Evolutionary conservation across 1,140 invertebrate species (phyloP), one percentile per base, ranked within the genome.

Genomic region (Cepaea nemoralis): DNA sequence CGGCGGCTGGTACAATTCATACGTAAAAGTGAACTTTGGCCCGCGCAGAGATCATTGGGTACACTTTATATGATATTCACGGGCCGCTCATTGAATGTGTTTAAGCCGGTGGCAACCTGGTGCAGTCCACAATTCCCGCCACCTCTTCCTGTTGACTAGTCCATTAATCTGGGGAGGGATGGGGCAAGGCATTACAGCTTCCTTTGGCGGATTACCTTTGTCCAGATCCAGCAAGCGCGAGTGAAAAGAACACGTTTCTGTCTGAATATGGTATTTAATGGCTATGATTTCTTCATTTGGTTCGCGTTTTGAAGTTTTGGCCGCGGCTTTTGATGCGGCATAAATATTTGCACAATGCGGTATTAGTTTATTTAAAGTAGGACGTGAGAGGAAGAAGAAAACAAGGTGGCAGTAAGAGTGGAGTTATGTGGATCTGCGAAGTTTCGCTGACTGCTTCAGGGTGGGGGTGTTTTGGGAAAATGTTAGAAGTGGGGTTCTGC

Each of bases 171-270:
- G 19, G 50, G 3, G n/a, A 45, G 16, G n/a, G n/a, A n/a, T n/a
- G n/a, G n/a, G n/a, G n/a, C n/a, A 55, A 8, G 8, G 50, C 50
- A 55, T 55, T 55, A 55, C 50, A 55, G n/a, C 50, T 22, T 55
- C n/a, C 50, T 22, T 55, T 24, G n/a, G 6, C 19, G 22, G 50
- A 55, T 55, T 55, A 55, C 50, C 50, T 22, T 55, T 55, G 50
- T 55, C 50, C 16, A 14, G 19, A 24, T 3, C 2, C 50, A 24
- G 50, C 2, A 55, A 24, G 2, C n/a, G 19, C 16, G 19, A 55
- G 50, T 55, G 50, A 55, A 55, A 55, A 55, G 50, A 55, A 55
- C 50, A 55, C 50, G 50, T 55, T 55, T 55, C n/a, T 24, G n/a
- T n/a, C n/a, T 55, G 22, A 55, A 55, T 55, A 55, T 24, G 8